A percentile compares a stretch with the other conserved stretches of the same genome.
Evolutionary conservation across 1,140 invertebrate genomes (phyloP).

Genomic region (Lasaia peninsularis): DNA sequence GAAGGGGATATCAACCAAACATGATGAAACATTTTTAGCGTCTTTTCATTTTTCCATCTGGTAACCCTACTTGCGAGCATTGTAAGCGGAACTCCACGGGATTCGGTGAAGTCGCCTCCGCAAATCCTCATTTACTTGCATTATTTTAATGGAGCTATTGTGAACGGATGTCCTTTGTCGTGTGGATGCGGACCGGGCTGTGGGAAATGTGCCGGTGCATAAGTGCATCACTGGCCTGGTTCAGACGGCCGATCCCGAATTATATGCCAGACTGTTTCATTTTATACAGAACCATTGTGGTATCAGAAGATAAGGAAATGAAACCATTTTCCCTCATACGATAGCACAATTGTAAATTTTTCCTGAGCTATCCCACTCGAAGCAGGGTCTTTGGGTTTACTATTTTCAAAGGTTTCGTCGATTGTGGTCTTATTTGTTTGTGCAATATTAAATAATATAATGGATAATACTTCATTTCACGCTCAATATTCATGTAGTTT

Average conservation of each 20-base stretch:
- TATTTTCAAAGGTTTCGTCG: no score
- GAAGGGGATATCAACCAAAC: no score
- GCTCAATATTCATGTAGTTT: no score
- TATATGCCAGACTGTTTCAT: conserved; percentile 57
- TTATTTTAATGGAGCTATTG: conserved; percentile 77
- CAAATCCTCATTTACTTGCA: conserved; percentile 77
- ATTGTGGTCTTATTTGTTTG: no score
- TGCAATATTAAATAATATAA: no score
- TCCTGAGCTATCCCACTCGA: no score
- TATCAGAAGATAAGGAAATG: conserved; percentile 40
- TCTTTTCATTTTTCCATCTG: no score
- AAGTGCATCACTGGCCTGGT: conserved; percentile 66
- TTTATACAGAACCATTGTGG: conserved; percentile 47
- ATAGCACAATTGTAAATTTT: no score
- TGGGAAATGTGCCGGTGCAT: conserved; percentile 69
- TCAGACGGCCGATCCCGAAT: conserved; percentile 54
- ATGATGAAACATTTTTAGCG: no score
- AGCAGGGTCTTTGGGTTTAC: no score
- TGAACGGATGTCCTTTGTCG: conserved; percentile 73
- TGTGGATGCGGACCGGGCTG: conserved; percentile 51
- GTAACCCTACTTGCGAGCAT: conserved; percentile 49
- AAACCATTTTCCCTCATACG: conserved; percentile 38
- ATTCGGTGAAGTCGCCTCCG: conserved; percentile 63
- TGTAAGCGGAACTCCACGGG: conserved; percentile 53
- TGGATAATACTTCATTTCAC: no score